These are phyloP conservation scores for Panzeria rudis DNA, from an alignment of 2,888 invertebrate species.

Conservation along the genomic window DNA sequence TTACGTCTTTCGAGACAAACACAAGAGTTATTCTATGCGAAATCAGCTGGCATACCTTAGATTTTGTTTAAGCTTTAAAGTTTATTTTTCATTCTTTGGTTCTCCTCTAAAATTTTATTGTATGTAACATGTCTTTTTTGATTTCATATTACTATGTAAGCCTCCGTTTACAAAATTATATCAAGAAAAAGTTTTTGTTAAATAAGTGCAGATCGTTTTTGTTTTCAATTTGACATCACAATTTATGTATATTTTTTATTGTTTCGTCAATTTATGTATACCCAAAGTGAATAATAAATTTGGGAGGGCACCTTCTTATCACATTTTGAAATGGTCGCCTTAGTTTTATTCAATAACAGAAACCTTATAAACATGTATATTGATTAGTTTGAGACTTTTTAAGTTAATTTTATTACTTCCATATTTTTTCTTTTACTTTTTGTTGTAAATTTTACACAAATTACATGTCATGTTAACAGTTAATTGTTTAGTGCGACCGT, in stretches of 20 bases:
- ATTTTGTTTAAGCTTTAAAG: too few relatives aligned
- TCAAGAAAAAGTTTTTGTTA: not conserved
- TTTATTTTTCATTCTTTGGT: too few relatives aligned
- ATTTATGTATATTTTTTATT: not conserved
- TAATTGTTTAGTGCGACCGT: not conserved
- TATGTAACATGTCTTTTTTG: too few relatives aligned
- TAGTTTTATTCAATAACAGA: not conserved
- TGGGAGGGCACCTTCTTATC: not conserved
- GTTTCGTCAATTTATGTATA: not conserved
- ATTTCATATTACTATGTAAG: too few relatives aligned
- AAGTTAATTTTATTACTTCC: constrained; percentile 21
- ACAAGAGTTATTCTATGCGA: too few relatives aligned
- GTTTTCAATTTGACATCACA: not conserved
- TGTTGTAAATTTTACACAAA: not conserved
- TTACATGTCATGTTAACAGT: constrained; percentile 39
- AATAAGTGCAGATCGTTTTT: not conserved
- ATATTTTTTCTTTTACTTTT: constrained; percentile 8
- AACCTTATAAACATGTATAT: constrained; percentile 11
- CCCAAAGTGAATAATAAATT: not conserved
- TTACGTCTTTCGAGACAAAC: too few relatives aligned
- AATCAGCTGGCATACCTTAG: too few relatives aligned
- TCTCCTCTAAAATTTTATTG: too few relatives aligned
- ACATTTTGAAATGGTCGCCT: constrained; percentile 11
- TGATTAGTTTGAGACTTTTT: constrained; percentile 13
- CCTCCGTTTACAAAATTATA: not conserved